Evolutionary conservation across 2,113 vertebrate species (phyloP), one percentile per base, ranked within the genome.

Genomic region (Dolichotis patagonum): DNA sequence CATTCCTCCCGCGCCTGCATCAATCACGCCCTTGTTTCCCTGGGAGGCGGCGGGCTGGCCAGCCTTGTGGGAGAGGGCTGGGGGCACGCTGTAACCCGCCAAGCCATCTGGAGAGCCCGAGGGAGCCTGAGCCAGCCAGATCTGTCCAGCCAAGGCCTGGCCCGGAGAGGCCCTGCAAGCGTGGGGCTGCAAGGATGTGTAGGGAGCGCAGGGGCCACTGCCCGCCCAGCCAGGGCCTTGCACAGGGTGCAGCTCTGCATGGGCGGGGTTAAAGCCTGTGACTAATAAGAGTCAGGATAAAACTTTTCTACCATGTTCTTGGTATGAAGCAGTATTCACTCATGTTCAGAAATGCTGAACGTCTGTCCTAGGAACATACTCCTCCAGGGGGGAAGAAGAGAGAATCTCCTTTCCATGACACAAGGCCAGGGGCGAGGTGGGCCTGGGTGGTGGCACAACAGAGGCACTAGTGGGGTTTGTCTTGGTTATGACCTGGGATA

Each of bases 361-460:
- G 10, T 35, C 24, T 11, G 30, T 56, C 52, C 67, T 12, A 24
- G 77, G 80, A 46, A 94, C 49, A 73, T 24, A 54, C 24, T n/a
- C 32, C 56, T 49, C 0, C 4, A 20, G 62, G 24, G 35, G 19
- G 46, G 19, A 71, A 8, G 35, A 46, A 82, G 81, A 67, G 3
- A 80, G n/a, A 38, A 43, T 41, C 35, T 63, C 24, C 5, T 22
- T 43, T 80, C 56, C 56, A 28, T 75, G 80, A 35, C 41, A 24
- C 30, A 43, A 35, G 16, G 16, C 0, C 0, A 0, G 17, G 10
- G 26, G 12, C 1, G 60, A 11, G 13, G 32, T 3, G 14, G 41
- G 38, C 38, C 35, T n/a, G 35, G 20, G 32, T 3, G 17, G 1
- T 3, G 19, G 80, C 2, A 2, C n/a, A 22, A 2, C 1, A 20